A percentile compares a stretch with the other conserved stretches of the same genome.
These are phyloP conservation scores for Gasterosteus nipponicus DNA, from an alignment of 2,113 vertebrate genomes.

Conservation along the genomic window DNA sequence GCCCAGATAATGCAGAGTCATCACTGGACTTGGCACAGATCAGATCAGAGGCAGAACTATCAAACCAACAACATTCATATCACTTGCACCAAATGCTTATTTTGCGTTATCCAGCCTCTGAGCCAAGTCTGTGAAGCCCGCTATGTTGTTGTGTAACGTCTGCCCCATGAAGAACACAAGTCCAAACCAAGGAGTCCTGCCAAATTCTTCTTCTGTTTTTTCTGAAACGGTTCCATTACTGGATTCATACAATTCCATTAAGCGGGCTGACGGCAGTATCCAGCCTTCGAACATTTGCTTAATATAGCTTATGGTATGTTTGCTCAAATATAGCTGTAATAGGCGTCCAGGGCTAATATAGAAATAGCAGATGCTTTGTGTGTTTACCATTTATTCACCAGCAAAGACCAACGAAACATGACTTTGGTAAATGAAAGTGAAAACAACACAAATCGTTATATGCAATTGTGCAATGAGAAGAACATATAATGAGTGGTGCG, in stretches of 20 bases:
- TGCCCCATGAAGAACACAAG: not conserved
- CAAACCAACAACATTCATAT: not conserved
- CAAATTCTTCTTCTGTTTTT: not conserved
- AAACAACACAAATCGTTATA: not conserved
- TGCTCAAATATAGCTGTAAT: not conserved
- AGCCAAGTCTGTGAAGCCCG: not conserved
- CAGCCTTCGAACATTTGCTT: constrained; percentile 5
- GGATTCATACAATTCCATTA: not conserved
- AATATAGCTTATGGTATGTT: not conserved
- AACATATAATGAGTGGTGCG: not conserved
- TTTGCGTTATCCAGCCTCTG: not conserved
- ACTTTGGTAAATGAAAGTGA: not conserved
- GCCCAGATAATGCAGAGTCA: not conserved
- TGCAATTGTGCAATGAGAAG: not conserved
- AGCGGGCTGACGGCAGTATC: not conserved
- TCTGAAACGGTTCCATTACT: not conserved
- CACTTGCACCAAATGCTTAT: not conserved
- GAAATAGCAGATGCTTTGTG: not conserved
- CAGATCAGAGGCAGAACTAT: not conserved
- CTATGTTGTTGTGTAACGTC: not conserved
- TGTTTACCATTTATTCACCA: not conserved
- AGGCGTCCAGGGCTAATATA: not conserved
- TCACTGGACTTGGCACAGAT: not conserved
- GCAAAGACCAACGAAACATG: no score
- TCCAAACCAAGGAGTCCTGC: not conserved